Evolutionary conservation across 2,888 invertebrate species (phyloP).

Genomic region (Eupithecia subumbrata): DNA sequence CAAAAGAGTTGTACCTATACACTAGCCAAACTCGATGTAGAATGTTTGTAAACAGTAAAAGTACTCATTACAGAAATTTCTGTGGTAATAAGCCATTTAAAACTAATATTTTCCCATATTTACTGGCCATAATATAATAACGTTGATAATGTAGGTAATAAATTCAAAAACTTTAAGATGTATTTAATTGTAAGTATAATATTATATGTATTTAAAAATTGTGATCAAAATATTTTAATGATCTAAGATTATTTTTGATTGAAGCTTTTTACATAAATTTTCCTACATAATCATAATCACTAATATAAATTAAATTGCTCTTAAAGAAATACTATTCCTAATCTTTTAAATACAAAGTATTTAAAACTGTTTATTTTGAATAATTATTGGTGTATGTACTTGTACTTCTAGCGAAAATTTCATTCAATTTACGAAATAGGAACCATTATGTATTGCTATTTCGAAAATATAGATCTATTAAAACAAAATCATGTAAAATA

Average conservation of each 20-base stretch:
- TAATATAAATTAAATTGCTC: conserved; percentile 24
- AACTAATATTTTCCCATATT: not conserved
- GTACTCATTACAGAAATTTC: too few species aligned
- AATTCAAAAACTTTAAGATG: not conserved
- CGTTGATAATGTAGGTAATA: not conserved
- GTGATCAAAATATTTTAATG: not conserved
- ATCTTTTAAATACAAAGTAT: not conserved
- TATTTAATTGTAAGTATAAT: not conserved
- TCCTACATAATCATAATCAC: conserved; percentile 11
- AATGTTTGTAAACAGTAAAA: too few species aligned
- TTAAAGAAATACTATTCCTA: conserved; percentile 24
- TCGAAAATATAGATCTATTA: not conserved
- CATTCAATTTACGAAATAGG: conserved; percentile 18
- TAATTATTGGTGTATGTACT: not conserved
- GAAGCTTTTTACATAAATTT: conserved; percentile 18
- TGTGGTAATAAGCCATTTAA: not conserved
- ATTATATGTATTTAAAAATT: not conserved
- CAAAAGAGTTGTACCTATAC: too few species aligned
- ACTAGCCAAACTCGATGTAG: too few species aligned
- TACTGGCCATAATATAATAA: not conserved
- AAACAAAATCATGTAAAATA: not conserved
- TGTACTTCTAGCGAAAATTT: not conserved
- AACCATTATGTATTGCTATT: conserved; percentile 24
- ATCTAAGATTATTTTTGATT: not conserved
- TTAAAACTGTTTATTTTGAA: not conserved